Base-by-base conservation (phyloP, 2,888 invertebrate genomes). In the Anodontia alba region DNA sequence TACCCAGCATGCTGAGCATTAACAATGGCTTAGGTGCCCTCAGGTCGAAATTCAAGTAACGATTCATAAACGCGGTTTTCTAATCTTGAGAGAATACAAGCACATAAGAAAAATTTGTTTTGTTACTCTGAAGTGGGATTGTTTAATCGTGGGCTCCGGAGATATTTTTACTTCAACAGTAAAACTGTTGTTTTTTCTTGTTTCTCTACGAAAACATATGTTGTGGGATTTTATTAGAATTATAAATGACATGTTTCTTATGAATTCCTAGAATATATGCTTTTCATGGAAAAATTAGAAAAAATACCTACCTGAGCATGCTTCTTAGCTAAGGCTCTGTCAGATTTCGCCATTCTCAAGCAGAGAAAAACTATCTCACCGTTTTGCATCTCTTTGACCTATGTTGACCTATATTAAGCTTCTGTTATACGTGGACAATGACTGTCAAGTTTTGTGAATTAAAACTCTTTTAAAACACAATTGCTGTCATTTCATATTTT, bases 31-130 rank as follows among this genome's bases (percentile, higher is more conserved):
- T 31, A 31, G 33, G 62, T 62, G 62, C 62, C 62, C 62, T 62
- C 62, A 17, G 62, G 62, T 62, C 33, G 62, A 62, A 62, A 62
- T 62, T 62, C 62, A 62, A 62, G 62, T 33, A 62, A 62, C 62
- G 12, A 62, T 62, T 62, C 33, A 62, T 23, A 31, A 62, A 33
- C 33, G 17, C 17, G 62, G 62, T 62, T 62, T 31, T 62, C 33
- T 31, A 62, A 62, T 62, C 62, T 62, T 20, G 20, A 62, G 62
- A 62, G 33, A 8, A 62, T 62, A 62, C 62, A 62, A 62, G 17
- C 33, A 62, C 33, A 17, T 33, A 26, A 29, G 17, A 12, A 29
- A 62, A 62, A 62, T 33, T 62, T 62, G 62, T 62, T 33, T 62
- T 62, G 62, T 62, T 8, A 62, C 23, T 62, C 17, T 62, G 62